Conservation (phyloP, 2,797 vertebrate genomes). For the Pangasius macronema region DNA sequence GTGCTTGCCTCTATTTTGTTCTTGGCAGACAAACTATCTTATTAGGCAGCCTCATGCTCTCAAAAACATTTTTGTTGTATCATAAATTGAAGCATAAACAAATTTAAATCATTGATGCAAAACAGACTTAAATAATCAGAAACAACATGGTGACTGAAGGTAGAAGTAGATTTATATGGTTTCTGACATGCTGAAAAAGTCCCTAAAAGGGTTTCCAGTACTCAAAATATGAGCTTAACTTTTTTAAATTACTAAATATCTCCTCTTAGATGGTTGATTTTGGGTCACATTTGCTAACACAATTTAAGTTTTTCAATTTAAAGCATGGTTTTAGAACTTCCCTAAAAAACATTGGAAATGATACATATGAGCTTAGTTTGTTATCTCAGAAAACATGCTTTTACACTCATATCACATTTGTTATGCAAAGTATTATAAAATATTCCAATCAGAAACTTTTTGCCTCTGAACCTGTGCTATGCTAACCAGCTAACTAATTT, state of each 20-base stretch:
- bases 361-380: background rate
- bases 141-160: slow-evolving; percentile 51
- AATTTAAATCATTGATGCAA: slow-evolving; percentile 70
- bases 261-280: background rate
- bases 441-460: background rate
- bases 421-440: background rate
- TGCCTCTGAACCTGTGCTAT: background rate
- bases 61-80: slow-evolving; percentile 72
- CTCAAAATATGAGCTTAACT: background rate
- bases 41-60: slow-evolving; percentile 74
- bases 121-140: slow-evolving; percentile 52
- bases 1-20: slow-evolving; percentile 70
- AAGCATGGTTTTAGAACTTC: background rate
- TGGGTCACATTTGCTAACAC: background rate
- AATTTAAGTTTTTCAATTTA: background rate
- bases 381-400: background rate
- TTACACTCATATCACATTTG: background rate
- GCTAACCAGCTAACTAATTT: background rate
- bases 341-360: background rate
- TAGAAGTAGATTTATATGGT: background rate
- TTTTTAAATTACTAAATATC: background rate
- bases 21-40: slow-evolving; percentile 77
- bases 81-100: slow-evolving; percentile 78
- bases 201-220: background rate
- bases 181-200: background rate